These are phyloP conservation scores for Channa maculata DNA, from an alignment of 2,113 vertebrate species.

Conservation along the genomic window DNA sequence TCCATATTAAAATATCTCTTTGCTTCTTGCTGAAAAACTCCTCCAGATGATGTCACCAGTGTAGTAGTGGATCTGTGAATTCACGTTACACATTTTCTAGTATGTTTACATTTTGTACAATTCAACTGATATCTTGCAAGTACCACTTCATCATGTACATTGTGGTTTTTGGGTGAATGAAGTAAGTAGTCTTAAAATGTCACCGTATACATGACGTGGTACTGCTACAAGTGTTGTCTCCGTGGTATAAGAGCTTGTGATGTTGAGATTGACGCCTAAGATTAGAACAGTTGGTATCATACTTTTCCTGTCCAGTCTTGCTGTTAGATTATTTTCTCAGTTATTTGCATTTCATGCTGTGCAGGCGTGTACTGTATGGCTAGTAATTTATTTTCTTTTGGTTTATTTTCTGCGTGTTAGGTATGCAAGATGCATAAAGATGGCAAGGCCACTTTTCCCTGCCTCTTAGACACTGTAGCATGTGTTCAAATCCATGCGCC, in stretches of 20 bases:
- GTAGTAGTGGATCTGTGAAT: no score
- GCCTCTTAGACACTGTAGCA: background rate
- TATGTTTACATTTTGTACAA: no score
- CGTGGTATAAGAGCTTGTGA: slow-evolving; percentile 39
- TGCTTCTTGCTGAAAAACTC: no score
- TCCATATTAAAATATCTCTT: no score
- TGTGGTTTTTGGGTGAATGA: no score
- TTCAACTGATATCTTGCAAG: no score
- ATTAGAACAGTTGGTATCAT: slow-evolving; percentile 56
- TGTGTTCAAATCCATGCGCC: background rate
- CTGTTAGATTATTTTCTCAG: slow-evolving; percentile 6
- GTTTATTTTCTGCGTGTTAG: background rate
- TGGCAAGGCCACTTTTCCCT: background rate
- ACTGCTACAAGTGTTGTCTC: slow-evolving; percentile 12
- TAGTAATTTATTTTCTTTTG: no score
- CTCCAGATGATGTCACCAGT: no score
- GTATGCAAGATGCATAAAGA: background rate
- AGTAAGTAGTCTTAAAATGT: slow-evolving; percentile 1
- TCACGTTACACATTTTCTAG: no score
- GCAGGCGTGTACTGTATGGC: background rate
- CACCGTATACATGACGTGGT: slow-evolving; percentile 6
- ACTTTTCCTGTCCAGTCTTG: slow-evolving; percentile 9
- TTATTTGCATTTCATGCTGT: background rate
- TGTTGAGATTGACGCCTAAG: slow-evolving; percentile 65
- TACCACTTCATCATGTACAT: no score